phyloP scores from a whole-genome alignment of 1,140 invertebrate genomes.

The Zaprionus vittiger region DNA sequence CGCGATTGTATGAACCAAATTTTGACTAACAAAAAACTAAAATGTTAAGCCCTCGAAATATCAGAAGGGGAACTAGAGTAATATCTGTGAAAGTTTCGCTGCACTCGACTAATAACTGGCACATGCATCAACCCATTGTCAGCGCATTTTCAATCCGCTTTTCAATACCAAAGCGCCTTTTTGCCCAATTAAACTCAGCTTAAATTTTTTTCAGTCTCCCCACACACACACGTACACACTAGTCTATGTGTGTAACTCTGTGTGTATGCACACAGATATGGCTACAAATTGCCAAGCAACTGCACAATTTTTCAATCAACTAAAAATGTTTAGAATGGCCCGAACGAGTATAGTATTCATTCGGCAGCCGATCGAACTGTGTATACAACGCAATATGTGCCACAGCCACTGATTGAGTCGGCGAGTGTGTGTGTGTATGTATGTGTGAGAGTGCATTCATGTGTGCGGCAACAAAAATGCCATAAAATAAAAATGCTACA shows the following conservation, averaged over 20 bases:
- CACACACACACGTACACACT: not conserved
- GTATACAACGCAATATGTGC: conserved; percentile 57
- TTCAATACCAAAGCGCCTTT: conserved; percentile 30
- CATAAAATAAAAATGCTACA: conserved; percentile 74
- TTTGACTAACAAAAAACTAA: not conserved
- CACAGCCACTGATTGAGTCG: conserved; percentile 62
- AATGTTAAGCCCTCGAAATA: not conserved
- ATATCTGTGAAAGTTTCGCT: not conserved
- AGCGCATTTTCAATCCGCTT: conserved; percentile 51
- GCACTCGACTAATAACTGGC: conserved; percentile 5
- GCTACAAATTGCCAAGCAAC: conserved; percentile 67
- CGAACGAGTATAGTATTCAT: conserved; percentile 59
- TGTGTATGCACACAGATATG: conserved; percentile 1
- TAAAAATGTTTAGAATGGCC: conserved; percentile 79
- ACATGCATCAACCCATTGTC: conserved; percentile 43
- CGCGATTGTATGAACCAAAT: not conserved
- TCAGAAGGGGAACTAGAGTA: not conserved
- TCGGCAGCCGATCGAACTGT: conserved; percentile 59
- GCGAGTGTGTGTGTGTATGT: not conserved
- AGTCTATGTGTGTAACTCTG: too few relatives aligned
- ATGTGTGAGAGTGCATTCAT: conserved; percentile 39
- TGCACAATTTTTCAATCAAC: conserved; percentile 83
- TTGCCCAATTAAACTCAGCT: conserved; percentile 76
- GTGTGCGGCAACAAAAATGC: conserved; percentile 46
- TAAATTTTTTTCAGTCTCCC: conserved; percentile 48